Evolutionary conservation across 1,140 invertebrate genomes (phyloP).

Genomic region (Atta texana): DNA sequence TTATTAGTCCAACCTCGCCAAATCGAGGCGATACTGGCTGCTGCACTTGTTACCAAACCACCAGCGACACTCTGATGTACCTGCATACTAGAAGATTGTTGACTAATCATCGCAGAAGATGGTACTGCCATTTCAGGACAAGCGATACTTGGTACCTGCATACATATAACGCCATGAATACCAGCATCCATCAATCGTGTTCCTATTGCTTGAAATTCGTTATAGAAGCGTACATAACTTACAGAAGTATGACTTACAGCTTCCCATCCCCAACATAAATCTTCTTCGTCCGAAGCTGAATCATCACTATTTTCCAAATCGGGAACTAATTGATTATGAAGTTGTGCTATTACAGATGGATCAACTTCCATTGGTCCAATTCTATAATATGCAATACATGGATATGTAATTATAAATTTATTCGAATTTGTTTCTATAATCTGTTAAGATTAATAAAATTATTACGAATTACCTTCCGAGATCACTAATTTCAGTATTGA

Average conservation of each 20-base stretch:
- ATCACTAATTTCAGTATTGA: constrained; percentile 89
- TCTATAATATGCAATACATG: constrained; percentile 78
- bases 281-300: constrained; percentile 89
- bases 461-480: constrained; percentile 88
- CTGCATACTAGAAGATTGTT: constrained; percentile 87
- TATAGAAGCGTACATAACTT: constrained; percentile 4
- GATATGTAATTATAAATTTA: constrained; percentile 34
- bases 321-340: constrained; percentile 88
- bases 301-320: constrained; percentile 89
- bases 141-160: constrained; percentile 87
- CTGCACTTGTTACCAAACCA: constrained; percentile 90
- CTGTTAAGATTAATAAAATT: constrained; percentile 53
- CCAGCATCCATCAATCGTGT: neutral
- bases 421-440: neutral
- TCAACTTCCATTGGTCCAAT: constrained; percentile 88
- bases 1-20: constrained; percentile 89
- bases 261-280: constrained; percentile 90
- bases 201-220: neutral
- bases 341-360: constrained; percentile 84
- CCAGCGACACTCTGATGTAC: constrained; percentile 87
- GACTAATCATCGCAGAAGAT: constrained; percentile 82
- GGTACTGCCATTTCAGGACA: constrained; percentile 86
- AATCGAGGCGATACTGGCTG: constrained; percentile 90
- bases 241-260: constrained; percentile 85
- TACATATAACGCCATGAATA: constrained; percentile 42